A percentile compares a stretch with the other conserved stretches of the same genome.
phyloP scores from a whole-genome alignment of 2,888 invertebrate genomes.

The Drosophila quasianomalipes region DNA sequence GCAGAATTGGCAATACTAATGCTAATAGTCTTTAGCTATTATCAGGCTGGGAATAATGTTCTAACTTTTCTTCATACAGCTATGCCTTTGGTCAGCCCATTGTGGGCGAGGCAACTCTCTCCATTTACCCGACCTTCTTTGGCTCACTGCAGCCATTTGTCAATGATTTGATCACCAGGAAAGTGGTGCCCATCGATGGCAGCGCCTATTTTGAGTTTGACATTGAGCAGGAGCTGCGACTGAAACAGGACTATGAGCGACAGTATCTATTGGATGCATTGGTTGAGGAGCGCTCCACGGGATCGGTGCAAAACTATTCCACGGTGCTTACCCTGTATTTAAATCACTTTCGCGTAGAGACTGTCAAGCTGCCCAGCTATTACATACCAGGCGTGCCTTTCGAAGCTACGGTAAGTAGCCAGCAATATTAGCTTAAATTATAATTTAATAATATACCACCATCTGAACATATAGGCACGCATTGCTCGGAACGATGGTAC shows the following conservation, averaged over 20 bases:
- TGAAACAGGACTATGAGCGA: slow-evolving; percentile 92
- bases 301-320: slow-evolving; percentile 92
- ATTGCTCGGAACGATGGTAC: slow-evolving; percentile 90
- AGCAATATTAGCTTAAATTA: neutral
- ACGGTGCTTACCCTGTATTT: slow-evolving; percentile 92
- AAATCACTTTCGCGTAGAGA: slow-evolving; percentile 91
- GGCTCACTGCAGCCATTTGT: slow-evolving; percentile 85
- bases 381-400: slow-evolving; percentile 96
- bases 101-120: slow-evolving; percentile 94
- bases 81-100: slow-evolving; percentile 91
- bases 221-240: slow-evolving; percentile 91
- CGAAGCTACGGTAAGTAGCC: slow-evolving; percentile 80
- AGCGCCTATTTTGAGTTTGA: slow-evolving; percentile 91
- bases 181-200: slow-evolving; percentile 90
- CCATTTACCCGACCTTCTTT: slow-evolving; percentile 92
- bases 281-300: slow-evolving; percentile 95
- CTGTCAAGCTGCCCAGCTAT: slow-evolving; percentile 93
- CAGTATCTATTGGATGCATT: slow-evolving; percentile 95
- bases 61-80: slow-evolving; percentile 44
- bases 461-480: slow-evolving; percentile 87
- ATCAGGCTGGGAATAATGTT: neutral
- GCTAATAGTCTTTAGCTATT: neutral
- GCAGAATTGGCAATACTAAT: neutral
- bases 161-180: slow-evolving; percentile 87
- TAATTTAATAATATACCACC: neutral